Conservation (phyloP, 2,888 invertebrate species). For the Patella pellucida region DNA sequence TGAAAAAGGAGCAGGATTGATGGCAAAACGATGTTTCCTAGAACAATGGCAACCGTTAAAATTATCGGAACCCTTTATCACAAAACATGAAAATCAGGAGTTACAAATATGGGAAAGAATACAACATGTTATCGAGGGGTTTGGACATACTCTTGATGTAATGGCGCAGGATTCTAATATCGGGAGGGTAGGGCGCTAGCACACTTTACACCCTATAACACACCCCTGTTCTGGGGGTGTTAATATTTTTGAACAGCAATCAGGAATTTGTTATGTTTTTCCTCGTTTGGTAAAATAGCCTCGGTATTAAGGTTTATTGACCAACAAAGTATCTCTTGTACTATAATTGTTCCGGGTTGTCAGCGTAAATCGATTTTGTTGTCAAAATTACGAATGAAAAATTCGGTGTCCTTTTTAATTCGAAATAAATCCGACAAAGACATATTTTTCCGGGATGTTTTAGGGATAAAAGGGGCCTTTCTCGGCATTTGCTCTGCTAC, state of each 20-base stretch:
- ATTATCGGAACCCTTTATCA: too few relatives aligned
- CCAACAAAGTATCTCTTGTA: not conserved
- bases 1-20: too few relatives aligned
- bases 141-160: not conserved
- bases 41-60: too few relatives aligned
- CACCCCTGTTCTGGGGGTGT: not conserved
- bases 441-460: not conserved
- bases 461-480: not conserved
- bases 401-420: not conserved
- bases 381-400: not conserved
- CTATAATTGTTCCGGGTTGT: not conserved
- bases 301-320: not conserved
- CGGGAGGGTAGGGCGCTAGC: not conserved
- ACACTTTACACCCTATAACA: not conserved
- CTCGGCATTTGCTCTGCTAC: not conserved
- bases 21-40: too few relatives aligned
- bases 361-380: not conserved
- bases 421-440: not conserved
- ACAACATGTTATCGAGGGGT: too few relatives aligned
- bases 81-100: too few relatives aligned
- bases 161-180: not conserved
- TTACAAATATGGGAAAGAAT: too few relatives aligned
- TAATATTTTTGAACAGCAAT: not conserved
- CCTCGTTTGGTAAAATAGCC: not conserved
- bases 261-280: not conserved